Percentiles rank a stretch among this genome's conserved stretches.
Evolutionary conservation across 2,888 invertebrate species (phyloP).

Genomic region (Athalia circularis): DNA sequence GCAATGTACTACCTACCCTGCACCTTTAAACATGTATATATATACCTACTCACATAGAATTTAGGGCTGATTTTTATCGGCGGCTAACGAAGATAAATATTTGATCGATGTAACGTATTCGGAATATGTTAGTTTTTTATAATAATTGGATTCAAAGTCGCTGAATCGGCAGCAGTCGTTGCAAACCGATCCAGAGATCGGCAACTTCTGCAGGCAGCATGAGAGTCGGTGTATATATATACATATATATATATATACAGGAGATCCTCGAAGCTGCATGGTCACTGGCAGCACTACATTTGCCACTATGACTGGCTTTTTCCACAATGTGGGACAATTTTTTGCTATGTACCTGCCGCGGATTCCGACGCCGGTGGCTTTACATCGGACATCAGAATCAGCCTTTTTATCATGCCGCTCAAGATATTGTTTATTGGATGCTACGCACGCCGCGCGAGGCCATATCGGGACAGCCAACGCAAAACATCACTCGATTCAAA

Average conservation of each 20-base stretch:
- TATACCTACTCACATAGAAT: slow-evolving; percentile 22
- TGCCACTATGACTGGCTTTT: slow-evolving; percentile 61
- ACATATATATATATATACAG: not conserved
- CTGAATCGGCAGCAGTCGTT: not conserved
- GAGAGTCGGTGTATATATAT: not conserved
- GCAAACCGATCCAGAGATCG: no score
- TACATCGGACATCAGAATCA: slow-evolving; percentile 53
- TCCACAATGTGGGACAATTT: slow-evolving; percentile 49
- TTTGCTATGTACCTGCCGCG: slow-evolving; percentile 54
- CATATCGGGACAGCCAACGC: slow-evolving; percentile 33
- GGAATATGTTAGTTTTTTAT: slow-evolving; percentile 39
- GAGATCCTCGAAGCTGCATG: slow-evolving; percentile 12
- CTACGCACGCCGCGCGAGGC: slow-evolving; percentile 30
- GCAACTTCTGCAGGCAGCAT: no score
- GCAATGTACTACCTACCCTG: not conserved
- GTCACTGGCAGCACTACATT: slow-evolving; percentile 58
- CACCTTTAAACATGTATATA: not conserved
- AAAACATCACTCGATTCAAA: slow-evolving; percentile 42
- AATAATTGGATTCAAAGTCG: slow-evolving; percentile 42
- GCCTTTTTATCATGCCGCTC: slow-evolving; percentile 45
- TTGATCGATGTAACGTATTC: slow-evolving; percentile 44
- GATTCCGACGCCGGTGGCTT: slow-evolving; percentile 59
- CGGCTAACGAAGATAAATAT: slow-evolving; percentile 42
- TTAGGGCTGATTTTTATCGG: slow-evolving; percentile 22
- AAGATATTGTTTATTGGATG: slow-evolving; percentile 43